These are phyloP conservation scores for Notodonta dromedarius DNA, from an alignment of 2,888 invertebrate genomes.

Conservation along the genomic window DNA sequence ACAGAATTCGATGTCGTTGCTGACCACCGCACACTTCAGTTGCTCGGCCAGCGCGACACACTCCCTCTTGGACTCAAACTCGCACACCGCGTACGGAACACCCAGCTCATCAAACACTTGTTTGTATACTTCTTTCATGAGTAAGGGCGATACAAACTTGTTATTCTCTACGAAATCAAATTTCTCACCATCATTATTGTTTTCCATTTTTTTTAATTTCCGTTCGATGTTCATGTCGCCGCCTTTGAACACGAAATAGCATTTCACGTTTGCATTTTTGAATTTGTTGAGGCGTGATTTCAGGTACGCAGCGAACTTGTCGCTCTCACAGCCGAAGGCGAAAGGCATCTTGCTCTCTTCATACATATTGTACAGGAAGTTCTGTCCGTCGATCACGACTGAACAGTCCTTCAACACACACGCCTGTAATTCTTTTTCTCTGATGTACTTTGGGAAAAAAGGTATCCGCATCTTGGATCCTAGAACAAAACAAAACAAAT, in stretches of 20 bases:
- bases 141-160: constrained; percentile 28
- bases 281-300: constrained; percentile 39
- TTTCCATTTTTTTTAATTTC: constrained; percentile 16
- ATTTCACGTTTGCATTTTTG: constrained; percentile 46
- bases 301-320: constrained; percentile 44
- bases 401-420: constrained; percentile 32
- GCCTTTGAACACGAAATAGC: constrained; percentile 53
- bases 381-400: constrained; percentile 55
- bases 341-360: constrained; percentile 26
- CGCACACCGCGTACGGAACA: constrained; percentile 41
- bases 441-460: not conserved
- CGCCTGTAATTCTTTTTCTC: not conserved
- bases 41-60: constrained; percentile 48
- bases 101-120: constrained; percentile 50
- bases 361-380: constrained; percentile 44
- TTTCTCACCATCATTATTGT: not conserved
- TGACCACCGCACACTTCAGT: constrained; percentile 49
- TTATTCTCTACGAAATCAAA: constrained; percentile 7
- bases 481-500: not conserved
- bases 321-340: constrained; percentile 48
- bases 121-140: constrained; percentile 39
- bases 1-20: constrained; percentile 47
- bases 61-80: constrained; percentile 44
- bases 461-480: constrained; percentile 1
- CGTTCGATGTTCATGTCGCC: constrained; percentile 35